Evolutionary conservation across 2,797 vertebrate genomes (phyloP), one percentile per base, ranked within the genome.

Genomic region (Mormyrops boulengeri): DNA sequence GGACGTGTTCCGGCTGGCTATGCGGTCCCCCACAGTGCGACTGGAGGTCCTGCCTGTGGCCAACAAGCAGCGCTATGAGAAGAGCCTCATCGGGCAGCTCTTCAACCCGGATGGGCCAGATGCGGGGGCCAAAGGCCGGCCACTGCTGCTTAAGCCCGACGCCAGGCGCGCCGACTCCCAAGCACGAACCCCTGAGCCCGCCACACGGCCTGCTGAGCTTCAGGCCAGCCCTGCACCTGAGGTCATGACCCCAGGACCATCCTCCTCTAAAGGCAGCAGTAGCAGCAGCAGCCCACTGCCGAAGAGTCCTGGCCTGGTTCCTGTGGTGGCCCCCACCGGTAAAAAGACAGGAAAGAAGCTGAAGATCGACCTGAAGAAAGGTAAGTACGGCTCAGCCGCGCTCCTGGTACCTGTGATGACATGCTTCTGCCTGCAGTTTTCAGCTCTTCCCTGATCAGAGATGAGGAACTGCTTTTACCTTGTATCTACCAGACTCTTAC

Each of bases 301-400:
- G 30, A 96, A 94, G 92, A 97, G 97, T 0, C 94, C 97, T 0
- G 96, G 95, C 26, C 92, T 97, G 19, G 96, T 97, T 55, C 96
- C 95, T 80, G 92, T 98, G 80, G 95, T 96, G 93, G 95, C 95
- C 26, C 95, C 97, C 90, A 93, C 97, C 92, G 97, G 92, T 95
- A 98, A 97, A 92, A 98, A 95, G 92, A 96, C 94, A 93, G 96
- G 96, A 87, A 97, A 97, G 88, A 97, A 95, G 93, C 94, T 99
- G 91, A 97, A 96, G 94, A 98, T 99, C 88, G 98, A 99, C 91
- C 95, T 99, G 88, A 98, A 96, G 93, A 99, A 99, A 97, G 98
- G 98, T 99, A 94, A 95, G 89, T 14, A n/a, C 30, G 17, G 1
- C n/a, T 69, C 19, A 30, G 85, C 2, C 11, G 14, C 14, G 34